phyloP scores from a whole-genome alignment of 2,113 vertebrate species.

The Fregata magnificens region DNA sequence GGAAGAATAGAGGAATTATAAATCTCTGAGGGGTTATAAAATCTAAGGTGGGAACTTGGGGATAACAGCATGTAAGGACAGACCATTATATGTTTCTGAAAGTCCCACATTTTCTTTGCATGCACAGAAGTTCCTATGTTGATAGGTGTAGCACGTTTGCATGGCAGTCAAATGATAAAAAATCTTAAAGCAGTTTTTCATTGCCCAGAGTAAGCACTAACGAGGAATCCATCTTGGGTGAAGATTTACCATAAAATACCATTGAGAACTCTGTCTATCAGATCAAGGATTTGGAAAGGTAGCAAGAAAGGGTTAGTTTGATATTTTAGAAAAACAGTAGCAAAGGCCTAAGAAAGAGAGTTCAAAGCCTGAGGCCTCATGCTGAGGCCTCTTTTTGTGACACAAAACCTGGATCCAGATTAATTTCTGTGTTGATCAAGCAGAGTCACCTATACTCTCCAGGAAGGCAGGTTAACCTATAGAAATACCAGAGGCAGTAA shows the following conservation, averaged over 20 bases:
- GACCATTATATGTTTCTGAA: neutral
- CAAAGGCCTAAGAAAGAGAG: neutral
- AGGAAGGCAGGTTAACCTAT: neutral
- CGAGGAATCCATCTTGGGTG: neutral
- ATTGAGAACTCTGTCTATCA: neutral
- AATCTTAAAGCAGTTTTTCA: neutral
- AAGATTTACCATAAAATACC: neutral
- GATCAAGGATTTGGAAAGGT: neutral
- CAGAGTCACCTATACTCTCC: neutral
- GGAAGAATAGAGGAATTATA: neutral
- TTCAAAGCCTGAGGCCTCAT: neutral
- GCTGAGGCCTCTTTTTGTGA: neutral
- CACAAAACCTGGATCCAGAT: neutral
- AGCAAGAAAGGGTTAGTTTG: neutral
- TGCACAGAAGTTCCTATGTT: neutral
- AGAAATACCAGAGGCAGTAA: neutral
- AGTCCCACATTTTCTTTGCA: neutral
- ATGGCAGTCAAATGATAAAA: neutral
- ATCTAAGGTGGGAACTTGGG: neutral
- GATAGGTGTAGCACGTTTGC: neutral
- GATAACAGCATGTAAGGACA: neutral
- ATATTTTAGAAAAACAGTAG: neutral
- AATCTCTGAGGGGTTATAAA: neutral
- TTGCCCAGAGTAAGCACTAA: neutral
- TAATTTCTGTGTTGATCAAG: neutral